Evolutionary conservation across 2,797 vertebrate genomes (phyloP).

Genomic region (Sebastes hubbsi): DNA sequence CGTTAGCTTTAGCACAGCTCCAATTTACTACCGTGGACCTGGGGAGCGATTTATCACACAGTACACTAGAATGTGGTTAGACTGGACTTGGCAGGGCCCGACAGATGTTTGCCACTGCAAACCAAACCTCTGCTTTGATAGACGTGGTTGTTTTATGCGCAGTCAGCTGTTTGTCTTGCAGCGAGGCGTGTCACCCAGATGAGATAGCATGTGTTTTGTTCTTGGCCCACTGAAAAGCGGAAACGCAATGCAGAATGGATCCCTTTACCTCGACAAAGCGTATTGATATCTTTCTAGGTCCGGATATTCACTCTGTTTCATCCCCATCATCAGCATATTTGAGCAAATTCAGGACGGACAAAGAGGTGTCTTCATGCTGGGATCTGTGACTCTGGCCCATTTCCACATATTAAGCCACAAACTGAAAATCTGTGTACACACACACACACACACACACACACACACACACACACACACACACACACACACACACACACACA

Average conservation of each 20-base stretch:
- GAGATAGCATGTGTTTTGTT: slow-evolving; percentile 42
- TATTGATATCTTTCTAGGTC: slow-evolving; percentile 49
- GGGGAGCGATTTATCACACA: slow-evolving; percentile 40
- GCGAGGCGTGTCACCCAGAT: slow-evolving; percentile 18
- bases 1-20: slow-evolving; percentile 46
- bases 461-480: slow-evolving; percentile 43
- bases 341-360: slow-evolving; percentile 63
- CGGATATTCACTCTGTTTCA: slow-evolving; percentile 52
- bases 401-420: slow-evolving; percentile 73
- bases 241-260: slow-evolving; percentile 26
- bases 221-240: slow-evolving; percentile 27
- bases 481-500: slow-evolving; percentile 44
- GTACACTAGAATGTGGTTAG: slow-evolving; percentile 16
- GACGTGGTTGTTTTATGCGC: slow-evolving; percentile 35
- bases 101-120: slow-evolving; percentile 46
- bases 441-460: slow-evolving; percentile 33
- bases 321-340: slow-evolving; percentile 61
- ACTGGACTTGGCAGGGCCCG: slow-evolving; percentile 3
- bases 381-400: slow-evolving; percentile 73
- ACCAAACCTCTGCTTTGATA: slow-evolving; percentile 38
- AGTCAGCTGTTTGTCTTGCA: slow-evolving; percentile 54
- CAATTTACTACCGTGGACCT: slow-evolving; percentile 53
- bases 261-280: slow-evolving; percentile 46
- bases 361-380: slow-evolving; percentile 70
- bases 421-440: slow-evolving; percentile 53